Conservation (phyloP, 92 coral and sea anemone species). For the Micromussa lordhowensis region DNA sequence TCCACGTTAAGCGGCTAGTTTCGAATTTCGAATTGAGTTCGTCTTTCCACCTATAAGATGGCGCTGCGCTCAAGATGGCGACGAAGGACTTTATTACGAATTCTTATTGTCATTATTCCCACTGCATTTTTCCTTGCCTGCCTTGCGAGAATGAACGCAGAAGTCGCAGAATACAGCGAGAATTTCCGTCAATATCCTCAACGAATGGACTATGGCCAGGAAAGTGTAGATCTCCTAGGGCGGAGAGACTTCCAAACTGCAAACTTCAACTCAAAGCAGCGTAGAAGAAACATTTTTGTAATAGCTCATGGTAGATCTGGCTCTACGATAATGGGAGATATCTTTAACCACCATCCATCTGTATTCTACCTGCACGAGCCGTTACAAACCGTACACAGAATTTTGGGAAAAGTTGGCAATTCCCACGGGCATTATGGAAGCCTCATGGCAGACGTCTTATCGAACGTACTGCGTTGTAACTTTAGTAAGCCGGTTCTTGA, state of each 20-base stretch:
- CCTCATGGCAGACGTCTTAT: constrained; percentile 27
- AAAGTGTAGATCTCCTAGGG: neutral
- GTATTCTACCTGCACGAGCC: constrained; percentile 60
- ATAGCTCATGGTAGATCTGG: constrained; percentile 63
- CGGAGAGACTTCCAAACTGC: neutral
- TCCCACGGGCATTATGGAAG: neutral
- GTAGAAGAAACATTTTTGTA: constrained; percentile 27
- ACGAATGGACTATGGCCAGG: neutral
- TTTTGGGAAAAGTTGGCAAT: neutral
- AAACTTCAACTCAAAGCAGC: constrained; percentile 1
- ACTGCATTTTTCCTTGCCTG: neutral
- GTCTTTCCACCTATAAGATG: constrained; percentile 5
- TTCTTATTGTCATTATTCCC: neutral
- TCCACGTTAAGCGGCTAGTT: too few relatives aligned
- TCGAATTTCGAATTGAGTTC: neutral
- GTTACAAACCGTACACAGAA: constrained; percentile 45
- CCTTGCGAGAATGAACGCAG: neutral
- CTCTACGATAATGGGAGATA: constrained; percentile 41
- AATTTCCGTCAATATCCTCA: neutral
- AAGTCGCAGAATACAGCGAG: neutral
- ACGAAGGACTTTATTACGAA: neutral
- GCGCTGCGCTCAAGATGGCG: neutral
- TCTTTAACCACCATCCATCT: constrained; percentile 50
- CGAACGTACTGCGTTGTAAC: constrained; percentile 29
- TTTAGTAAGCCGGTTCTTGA: constrained; percentile 25